Conservation (phyloP, 2,888 invertebrate genomes). For the Listrodromus nycthemerus region DNA sequence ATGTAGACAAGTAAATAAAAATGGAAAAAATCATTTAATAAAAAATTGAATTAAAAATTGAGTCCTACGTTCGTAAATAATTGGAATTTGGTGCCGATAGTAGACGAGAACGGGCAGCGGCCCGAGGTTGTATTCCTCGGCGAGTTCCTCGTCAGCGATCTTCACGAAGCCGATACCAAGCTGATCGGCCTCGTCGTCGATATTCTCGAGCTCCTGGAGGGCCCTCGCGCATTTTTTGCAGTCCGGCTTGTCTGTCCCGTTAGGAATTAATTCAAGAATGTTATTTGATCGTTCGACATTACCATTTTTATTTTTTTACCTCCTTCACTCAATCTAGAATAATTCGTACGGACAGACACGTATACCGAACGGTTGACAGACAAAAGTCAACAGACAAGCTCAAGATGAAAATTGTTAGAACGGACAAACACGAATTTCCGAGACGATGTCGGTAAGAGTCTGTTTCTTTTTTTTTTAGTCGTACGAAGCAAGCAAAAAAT, state of each 20-base stretch:
- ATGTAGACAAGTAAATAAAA: conserved; percentile 21
- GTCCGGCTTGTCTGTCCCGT: conserved; percentile 93
- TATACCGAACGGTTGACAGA: background rate
- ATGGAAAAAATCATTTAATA: conserved; percentile 23
- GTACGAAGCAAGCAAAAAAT: background rate
- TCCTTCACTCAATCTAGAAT: background rate
- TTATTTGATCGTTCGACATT: conserved; percentile 58
- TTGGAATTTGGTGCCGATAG: conserved; percentile 97
- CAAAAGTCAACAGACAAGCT: background rate
- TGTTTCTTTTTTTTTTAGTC: conserved; percentile 16
- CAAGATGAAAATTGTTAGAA: background rate
- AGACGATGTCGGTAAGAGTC: background rate
- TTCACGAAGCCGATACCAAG: conserved; percentile 97
- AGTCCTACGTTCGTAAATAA: conserved; percentile 94
- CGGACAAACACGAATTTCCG: conserved; percentile 1
- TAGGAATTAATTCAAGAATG: conserved; percentile 75
- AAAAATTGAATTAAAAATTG: conserved; percentile 29
- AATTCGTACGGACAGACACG: background rate
- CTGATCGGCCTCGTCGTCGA: conserved; percentile 97
- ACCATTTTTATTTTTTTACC: background rate
- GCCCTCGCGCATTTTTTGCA: conserved; percentile 97
- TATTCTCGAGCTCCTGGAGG: conserved; percentile 95
- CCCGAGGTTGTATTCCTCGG: conserved; percentile 96
- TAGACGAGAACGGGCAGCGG: conserved; percentile 95
- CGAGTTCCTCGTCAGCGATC: conserved; percentile 95